Evolutionary conservation across 35 echinoderm and acorn worm genomes (phyloP), one percentile per base, ranked within the genome.

Genomic region (Chiridota heheva): DNA sequence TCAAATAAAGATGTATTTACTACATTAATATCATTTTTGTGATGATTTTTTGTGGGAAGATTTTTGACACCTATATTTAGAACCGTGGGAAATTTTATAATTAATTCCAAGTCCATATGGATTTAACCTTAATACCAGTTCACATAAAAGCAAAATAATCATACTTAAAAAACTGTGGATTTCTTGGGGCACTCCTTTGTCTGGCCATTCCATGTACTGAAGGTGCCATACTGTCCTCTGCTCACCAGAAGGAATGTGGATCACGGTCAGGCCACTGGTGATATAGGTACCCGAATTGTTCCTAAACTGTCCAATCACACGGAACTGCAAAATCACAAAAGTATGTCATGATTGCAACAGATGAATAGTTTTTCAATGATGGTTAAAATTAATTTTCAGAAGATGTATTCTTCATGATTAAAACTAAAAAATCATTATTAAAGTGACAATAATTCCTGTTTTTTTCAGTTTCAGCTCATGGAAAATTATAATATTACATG

Each of bases 201-300:
- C 85, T 28, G 95, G 95, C 95, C 95, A 98, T 35, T 98, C 81
- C 15, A 82, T 98, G 81, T 91, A 98, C 47, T 98, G 95, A 42
- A 98, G 69, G 70, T 98, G 95, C 85, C 84, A 98, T 26, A 98
- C 89, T 48, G 95, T 98, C 32, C 95, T 73, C 76, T 98, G 95
- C 70, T 98, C 95, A 25, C 95, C 95, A 10, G 95, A 98, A 51
- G 95, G 89, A 67, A 91, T 72, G 60, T 98, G 89, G n/a, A 88
- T 74, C 25, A 98, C 67, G 12, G 89, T 91, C 34, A 98, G 57
- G 40, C 95, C 95, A 70, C 95, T 88, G 72, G 95, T 98, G 55
- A 91, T 82, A 46, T 91, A 98, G 47, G 79, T 82, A 28, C 95
- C 95, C 2, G 95, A 98, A 53, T 98, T 89, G 49, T 91, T 98